Evolutionary conservation across 2,113 vertebrate genomes (phyloP).

Genomic region (Myxocyprinus asiaticus): DNA sequence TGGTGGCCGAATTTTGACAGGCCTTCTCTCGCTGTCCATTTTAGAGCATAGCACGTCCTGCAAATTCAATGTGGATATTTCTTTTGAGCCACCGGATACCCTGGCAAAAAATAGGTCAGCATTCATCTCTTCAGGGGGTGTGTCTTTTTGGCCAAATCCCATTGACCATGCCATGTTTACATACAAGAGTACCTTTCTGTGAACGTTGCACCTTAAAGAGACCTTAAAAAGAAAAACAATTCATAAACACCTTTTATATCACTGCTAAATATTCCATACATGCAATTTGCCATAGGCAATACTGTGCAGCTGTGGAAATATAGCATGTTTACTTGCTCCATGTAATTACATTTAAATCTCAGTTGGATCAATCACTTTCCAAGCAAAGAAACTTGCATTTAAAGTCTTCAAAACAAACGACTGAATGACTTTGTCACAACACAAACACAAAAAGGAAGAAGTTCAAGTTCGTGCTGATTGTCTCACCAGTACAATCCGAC

Average conservation of each 20-base stretch:
- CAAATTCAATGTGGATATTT: slow-evolving; percentile 9
- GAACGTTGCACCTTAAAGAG: not conserved
- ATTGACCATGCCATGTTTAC: slow-evolving; percentile 46
- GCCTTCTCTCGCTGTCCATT: slow-evolving; percentile 43
- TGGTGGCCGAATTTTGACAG: slow-evolving; percentile 61
- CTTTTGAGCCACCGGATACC: slow-evolving; percentile 44
- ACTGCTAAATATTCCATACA: not conserved
- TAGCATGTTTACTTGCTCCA: not conserved
- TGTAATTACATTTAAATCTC: not conserved
- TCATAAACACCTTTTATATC: too few species aligned
- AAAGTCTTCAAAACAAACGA: not conserved
- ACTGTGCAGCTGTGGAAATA: not conserved
- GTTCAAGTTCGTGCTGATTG: slow-evolving; percentile 23
- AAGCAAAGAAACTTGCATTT: not conserved
- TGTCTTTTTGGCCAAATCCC: slow-evolving; percentile 50
- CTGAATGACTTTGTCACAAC: not conserved
- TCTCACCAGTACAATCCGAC: slow-evolving; percentile 47
- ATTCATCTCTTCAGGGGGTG: slow-evolving; percentile 51
- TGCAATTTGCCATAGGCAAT: not conserved
- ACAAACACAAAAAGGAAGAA: slow-evolving; percentile 6
- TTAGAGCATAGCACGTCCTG: slow-evolving; percentile 59
- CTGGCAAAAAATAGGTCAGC: slow-evolving; percentile 52
- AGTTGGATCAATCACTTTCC: not conserved
- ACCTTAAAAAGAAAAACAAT: not conserved
- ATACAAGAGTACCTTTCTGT: too few species aligned